phyloP scores from a whole-genome alignment of 2,888 invertebrate genomes.

The Sminthurides aquaticus region DNA sequence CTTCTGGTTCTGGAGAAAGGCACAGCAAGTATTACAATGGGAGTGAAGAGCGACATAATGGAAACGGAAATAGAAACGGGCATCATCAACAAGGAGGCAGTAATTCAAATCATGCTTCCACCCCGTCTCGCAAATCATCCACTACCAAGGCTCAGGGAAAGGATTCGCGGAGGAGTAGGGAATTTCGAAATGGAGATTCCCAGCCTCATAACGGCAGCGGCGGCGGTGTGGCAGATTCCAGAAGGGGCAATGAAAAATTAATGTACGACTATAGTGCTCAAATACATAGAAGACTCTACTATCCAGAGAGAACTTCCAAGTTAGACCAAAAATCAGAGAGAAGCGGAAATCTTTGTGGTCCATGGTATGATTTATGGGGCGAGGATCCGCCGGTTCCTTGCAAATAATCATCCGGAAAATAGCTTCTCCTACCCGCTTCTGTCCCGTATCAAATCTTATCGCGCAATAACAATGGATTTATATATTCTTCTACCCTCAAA shows the following conservation, averaged over 20 bases:
- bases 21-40: background rate
- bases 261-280: constrained; percentile 35
- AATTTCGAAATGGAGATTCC: background rate
- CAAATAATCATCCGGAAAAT: constrained; percentile 19
- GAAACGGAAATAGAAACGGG: constrained; percentile 1
- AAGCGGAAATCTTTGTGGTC: constrained; percentile 59
- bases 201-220: no score
- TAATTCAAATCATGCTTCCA: background rate
- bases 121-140: background rate
- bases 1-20: no score
- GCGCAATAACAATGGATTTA: no score
- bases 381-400: constrained; percentile 60
- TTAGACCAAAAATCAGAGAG: constrained; percentile 45
- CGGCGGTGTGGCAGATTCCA: no score
- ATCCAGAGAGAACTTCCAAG: constrained; percentile 44
- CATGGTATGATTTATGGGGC: constrained; percentile 84
- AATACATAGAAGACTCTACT: constrained; percentile 44
- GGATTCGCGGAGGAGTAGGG: constrained; percentile 1
- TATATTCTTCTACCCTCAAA: no score
- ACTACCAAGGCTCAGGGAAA: background rate
- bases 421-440: no score
- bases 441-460: no score
- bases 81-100: background rate
- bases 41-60: background rate
- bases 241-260: constrained; percentile 24